Evolutionary conservation across 2,797 vertebrate species (phyloP), one percentile per base, ranked within the genome.

Genomic region (Parambassis ranga): DNA sequence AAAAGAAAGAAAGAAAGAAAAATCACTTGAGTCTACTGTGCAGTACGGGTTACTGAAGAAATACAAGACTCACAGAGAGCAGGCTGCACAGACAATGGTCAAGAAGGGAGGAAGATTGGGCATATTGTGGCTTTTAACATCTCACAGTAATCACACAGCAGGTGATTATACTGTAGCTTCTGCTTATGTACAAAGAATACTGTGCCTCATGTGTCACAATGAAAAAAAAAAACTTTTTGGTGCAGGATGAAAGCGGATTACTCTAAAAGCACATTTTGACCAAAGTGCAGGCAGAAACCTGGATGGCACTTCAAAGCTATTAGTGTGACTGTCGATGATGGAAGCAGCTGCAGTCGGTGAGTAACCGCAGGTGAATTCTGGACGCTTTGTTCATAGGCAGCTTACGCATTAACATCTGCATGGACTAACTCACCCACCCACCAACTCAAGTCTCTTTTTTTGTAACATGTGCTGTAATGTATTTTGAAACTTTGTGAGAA

Each of bases 391-490:
- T 57, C 35, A n/a, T 26, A 1, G 36, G 55, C 46, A 49, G 39
- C 26, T 76, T 61, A 22, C 4, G 24, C 55, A 62, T 57, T 53
- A 47, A 37, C 49, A 60, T 84, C 78, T 58, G 52, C 74, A 74
- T 66, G 43, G 30, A 58, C n/a, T 15, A 26, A 71, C 35, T 48
- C 41, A 33, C 28, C 39, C 18, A 11, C 26, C 46, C 58, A 64
- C 44, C 44, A 23, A 47, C n/a, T 44, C 26, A 68, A 73, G 68
- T 82, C 20, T 77, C 82, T 86, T 75, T 87, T 82, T 86, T 75
- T 87, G 77, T 71, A 79, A 53, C 56, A 82, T 69, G 73, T 78
- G 73, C 58, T 85, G 64, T 79, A 62, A 66, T 77, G 77, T 86
- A 27, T 79, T 86, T 83, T 52, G 61, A 51, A 71, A 44, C 71